Evolutionary conservation across 1,140 invertebrate species (phyloP).

Genomic region (Uloborus diversus): DNA sequence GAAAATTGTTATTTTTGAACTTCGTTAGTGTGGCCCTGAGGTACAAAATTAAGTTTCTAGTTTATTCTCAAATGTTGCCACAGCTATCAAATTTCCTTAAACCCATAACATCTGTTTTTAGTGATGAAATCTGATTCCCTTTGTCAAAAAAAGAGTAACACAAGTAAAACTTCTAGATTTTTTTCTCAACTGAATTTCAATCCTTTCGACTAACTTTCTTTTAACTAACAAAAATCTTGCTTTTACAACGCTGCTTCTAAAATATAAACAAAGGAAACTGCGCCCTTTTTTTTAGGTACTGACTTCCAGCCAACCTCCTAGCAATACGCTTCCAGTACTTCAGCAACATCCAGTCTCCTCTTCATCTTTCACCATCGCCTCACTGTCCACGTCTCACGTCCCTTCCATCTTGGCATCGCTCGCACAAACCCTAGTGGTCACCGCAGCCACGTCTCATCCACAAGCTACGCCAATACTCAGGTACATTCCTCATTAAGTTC

Average conservation of each 20-base stretch:
- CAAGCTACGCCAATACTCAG: neutral
- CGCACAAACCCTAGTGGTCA: slow-evolving; percentile 14
- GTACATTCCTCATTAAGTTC: slow-evolving; percentile 13
- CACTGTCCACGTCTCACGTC: slow-evolving; percentile 39
- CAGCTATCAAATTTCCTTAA: no score
- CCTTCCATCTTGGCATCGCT: slow-evolving; percentile 45
- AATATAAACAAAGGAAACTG: neutral
- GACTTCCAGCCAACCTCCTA: slow-evolving; percentile 5
- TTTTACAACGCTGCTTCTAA: neutral
- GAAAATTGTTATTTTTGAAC: no score
- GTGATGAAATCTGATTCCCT: no score
- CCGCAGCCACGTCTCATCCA: slow-evolving; percentile 24
- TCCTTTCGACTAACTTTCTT: neutral
- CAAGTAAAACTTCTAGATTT: no score
- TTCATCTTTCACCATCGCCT: slow-evolving; percentile 48
- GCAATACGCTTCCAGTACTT: neutral
- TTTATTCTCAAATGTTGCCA: no score
- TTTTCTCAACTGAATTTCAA: no score
- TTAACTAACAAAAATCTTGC: neutral
- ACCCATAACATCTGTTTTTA: no score
- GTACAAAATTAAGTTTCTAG: no score
- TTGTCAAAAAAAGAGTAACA: no score
- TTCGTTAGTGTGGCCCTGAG: no score
- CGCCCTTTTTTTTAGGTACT: slow-evolving; percentile 10
- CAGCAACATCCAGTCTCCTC: slow-evolving; percentile 3